Percentiles rank a stretch among this genome's conserved stretches.
Evolutionary conservation across 2,888 invertebrate species (phyloP).

Genomic region (Periphyllus acericola): DNA sequence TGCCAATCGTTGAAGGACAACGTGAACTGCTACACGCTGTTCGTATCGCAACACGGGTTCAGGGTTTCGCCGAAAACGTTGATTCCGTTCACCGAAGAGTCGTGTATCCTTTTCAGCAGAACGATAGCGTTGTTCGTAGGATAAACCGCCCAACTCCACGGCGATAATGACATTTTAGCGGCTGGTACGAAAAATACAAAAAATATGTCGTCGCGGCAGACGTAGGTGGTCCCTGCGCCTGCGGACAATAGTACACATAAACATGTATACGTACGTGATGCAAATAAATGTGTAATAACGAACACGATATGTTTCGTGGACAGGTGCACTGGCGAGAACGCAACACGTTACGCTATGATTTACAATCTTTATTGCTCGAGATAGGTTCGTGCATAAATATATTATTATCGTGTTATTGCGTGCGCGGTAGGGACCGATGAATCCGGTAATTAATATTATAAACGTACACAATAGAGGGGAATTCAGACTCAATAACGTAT

Average conservation of each 20-base stretch:
- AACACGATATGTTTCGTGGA: no score
- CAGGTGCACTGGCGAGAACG: neutral
- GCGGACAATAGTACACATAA: no score
- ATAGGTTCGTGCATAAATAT: neutral
- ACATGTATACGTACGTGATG: no score
- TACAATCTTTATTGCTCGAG: neutral
- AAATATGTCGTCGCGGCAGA: no score
- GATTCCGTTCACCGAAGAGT: conserved; percentile 91
- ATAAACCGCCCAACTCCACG: no score
- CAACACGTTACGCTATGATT: neutral
- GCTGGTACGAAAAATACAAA: no score
- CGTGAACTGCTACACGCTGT: conserved; percentile 88
- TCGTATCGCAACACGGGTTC: conserved; percentile 93
- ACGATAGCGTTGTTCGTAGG: no score
- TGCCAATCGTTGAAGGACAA: conserved; percentile 80
- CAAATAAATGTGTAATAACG: no score
- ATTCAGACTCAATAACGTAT: neutral
- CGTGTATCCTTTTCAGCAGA: conserved; percentile 82
- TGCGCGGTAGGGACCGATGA: neutral
- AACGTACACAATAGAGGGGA: neutral
- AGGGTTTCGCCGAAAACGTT: conserved; percentile 76
- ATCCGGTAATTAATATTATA: neutral
- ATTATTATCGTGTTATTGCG: no score
- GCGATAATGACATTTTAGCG: neutral
- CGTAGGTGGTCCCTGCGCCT: no score